Percentiles rank a stretch among this genome's conserved stretches.
Evolutionary conservation across 30 jellyfish, hydroid and myxozoan species (phyloP).

Genomic region (Haliclystus octoradiatus): DNA sequence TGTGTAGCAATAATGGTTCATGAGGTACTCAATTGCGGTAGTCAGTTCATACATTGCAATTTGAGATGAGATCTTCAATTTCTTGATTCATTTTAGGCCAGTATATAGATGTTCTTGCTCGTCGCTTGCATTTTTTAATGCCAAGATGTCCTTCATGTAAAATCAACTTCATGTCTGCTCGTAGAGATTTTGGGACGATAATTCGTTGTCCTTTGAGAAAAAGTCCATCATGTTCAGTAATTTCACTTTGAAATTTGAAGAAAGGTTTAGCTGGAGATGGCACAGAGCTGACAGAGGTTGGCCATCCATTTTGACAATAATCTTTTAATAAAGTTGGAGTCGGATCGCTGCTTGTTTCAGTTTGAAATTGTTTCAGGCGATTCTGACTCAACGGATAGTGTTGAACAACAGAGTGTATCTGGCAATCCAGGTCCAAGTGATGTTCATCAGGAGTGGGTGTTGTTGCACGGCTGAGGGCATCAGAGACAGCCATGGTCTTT

Average conservation of each 20-base stretch:
- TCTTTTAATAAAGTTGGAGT: background rate
- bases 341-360: constrained; percentile 17
- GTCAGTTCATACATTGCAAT: constrained; percentile 23
- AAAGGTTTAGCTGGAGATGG: constrained; percentile 25
- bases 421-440: constrained; percentile 1
- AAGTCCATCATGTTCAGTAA: constrained; percentile 6
- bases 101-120: constrained; percentile 15
- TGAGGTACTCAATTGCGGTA: constrained; percentile 18
- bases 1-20: constrained; percentile 20
- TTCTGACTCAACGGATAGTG: constrained; percentile 10
- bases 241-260: constrained; percentile 32
- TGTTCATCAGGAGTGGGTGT: constrained; percentile 11
- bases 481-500: constrained; percentile 23
- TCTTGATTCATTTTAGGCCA: constrained; percentile 42
- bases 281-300: constrained; percentile 17
- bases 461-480: constrained; percentile 26
- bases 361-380: constrained; percentile 10
- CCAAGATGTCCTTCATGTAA: constrained; percentile 45
- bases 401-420: constrained; percentile 14
- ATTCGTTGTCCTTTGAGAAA: constrained; percentile 35
- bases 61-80: constrained; percentile 19
- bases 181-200: constrained; percentile 21
- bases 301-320: constrained; percentile 23
- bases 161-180: constrained; percentile 16
- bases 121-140: constrained; percentile 11